Conservation (phyloP, 2,797 vertebrate genomes). For the Varecia variegata region DNA sequence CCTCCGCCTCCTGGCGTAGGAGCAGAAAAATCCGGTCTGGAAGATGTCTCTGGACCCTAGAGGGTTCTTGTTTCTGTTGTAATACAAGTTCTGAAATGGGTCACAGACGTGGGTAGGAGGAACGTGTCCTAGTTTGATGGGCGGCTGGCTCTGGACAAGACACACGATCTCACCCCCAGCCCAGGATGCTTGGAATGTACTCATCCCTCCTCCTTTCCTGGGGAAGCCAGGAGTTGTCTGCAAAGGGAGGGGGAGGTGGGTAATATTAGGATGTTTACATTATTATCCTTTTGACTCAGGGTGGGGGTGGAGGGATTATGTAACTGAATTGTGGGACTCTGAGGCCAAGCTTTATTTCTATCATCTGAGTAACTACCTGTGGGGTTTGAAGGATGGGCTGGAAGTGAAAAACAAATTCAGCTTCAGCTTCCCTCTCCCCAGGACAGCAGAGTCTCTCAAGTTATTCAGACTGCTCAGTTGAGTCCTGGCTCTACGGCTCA, state of each 20-base stretch:
- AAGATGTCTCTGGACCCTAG: background rate
- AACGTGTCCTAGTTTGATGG: conserved; percentile 50
- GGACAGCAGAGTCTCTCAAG: background rate
- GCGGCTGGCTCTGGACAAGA: background rate
- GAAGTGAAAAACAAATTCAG: conserved; percentile 54
- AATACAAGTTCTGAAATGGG: conserved; percentile 58
- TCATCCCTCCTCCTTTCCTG: background rate
- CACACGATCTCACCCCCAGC: conserved; percentile 52
- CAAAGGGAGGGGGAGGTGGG: conserved; percentile 28
- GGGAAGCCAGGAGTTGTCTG: conserved; percentile 50
- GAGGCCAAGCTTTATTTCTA: conserved; percentile 80
- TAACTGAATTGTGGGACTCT: conserved; percentile 74
- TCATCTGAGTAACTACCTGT: conserved; percentile 78
- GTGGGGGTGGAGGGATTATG: conserved; percentile 66
- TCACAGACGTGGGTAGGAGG: conserved; percentile 39
- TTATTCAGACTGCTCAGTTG: background rate
- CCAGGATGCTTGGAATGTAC: conserved; percentile 66
- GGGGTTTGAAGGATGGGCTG: conserved; percentile 66
- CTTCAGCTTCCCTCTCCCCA: background rate
- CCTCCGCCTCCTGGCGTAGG: background rate
- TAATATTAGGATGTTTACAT: conserved; percentile 79
- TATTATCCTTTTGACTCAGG: conserved; percentile 74
- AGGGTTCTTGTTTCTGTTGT: conserved; percentile 46
- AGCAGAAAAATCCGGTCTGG: background rate
- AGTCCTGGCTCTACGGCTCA: background rate